Conservation (phyloP, 2,113 vertebrate species). For the Mobula hypostoma region DNA sequence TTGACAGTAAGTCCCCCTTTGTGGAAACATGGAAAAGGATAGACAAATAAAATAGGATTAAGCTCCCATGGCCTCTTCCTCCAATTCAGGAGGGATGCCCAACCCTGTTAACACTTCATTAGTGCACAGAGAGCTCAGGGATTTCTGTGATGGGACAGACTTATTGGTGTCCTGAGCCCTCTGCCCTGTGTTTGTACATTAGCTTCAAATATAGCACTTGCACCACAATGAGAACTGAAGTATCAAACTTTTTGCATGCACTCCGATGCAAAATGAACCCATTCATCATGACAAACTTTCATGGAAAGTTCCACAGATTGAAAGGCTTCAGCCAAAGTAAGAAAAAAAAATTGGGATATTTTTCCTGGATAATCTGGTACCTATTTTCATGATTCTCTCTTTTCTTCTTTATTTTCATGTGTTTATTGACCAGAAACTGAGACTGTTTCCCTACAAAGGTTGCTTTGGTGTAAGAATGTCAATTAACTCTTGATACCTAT, state of each 20-base stretch:
- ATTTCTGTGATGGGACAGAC: not conserved
- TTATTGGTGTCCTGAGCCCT: not conserved
- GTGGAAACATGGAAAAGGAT: too few relatives aligned
- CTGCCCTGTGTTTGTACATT: not conserved
- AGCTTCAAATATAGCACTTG: not conserved
- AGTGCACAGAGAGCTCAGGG: not conserved
- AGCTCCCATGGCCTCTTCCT: not conserved
- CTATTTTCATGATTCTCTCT: not conserved
- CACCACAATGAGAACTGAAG: not conserved
- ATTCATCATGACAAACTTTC: not conserved
- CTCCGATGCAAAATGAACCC: not conserved
- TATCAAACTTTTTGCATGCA: not conserved
- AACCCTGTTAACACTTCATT: not conserved
- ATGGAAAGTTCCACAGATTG: not conserved
- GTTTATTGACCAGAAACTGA: not conserved
- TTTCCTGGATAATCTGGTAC: not conserved
- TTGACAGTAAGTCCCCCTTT: not conserved
- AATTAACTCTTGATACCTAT: not conserved
- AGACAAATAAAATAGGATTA: not conserved
- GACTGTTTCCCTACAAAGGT: not conserved
- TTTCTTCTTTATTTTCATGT: not conserved
- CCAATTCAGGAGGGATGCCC: not conserved
- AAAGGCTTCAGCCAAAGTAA: not conserved
- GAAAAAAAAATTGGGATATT: not conserved
- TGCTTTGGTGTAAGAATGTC: not conserved